phyloP scores from a whole-genome alignment of 2,113 vertebrate genomes.

The Seriola dumerili region DNA sequence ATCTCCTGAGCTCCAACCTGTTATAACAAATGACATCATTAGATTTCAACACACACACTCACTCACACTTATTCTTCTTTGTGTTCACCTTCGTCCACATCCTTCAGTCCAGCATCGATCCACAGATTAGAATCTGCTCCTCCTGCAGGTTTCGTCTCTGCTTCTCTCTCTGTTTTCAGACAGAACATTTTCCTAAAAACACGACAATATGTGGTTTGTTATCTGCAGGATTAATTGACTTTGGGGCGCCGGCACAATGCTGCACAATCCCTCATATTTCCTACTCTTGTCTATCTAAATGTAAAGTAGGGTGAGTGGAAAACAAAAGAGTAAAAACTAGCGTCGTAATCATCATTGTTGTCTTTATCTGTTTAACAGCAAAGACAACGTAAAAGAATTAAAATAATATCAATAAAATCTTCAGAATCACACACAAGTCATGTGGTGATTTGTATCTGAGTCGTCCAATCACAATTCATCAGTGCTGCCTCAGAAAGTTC shows the following conservation, averaged over 20 bases:
- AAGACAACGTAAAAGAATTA: neutral
- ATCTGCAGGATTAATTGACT: slow-evolving; percentile 33
- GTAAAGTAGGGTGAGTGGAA: slow-evolving; percentile 11
- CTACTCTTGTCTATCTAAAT: slow-evolving; percentile 28
- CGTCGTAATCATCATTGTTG: neutral
- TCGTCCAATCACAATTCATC: neutral
- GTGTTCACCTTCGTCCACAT: slow-evolving; percentile 14
- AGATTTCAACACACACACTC: slow-evolving; percentile 32
- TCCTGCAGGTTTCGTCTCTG: slow-evolving; percentile 27
- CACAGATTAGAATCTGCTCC: slow-evolving; percentile 46
- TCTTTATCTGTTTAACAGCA: neutral
- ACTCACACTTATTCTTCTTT: neutral
- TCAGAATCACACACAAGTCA: neutral
- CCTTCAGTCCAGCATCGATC: slow-evolving; percentile 17
- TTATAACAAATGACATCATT: slow-evolving; percentile 18
- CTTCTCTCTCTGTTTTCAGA: neutral
- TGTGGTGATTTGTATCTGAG: neutral
- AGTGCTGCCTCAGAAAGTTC: too few species aligned
- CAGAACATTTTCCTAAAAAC: slow-evolving; percentile 13
- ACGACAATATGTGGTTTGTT: slow-evolving; percentile 10
- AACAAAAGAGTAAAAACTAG: neutral
- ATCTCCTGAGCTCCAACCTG: neutral
- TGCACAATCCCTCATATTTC: slow-evolving; percentile 8
- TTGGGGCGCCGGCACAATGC: neutral
- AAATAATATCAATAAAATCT: neutral